These are phyloP conservation scores for Rhizoglyphus robini DNA, from an alignment of 1,140 invertebrate genomes.

Conservation along the genomic window DNA sequence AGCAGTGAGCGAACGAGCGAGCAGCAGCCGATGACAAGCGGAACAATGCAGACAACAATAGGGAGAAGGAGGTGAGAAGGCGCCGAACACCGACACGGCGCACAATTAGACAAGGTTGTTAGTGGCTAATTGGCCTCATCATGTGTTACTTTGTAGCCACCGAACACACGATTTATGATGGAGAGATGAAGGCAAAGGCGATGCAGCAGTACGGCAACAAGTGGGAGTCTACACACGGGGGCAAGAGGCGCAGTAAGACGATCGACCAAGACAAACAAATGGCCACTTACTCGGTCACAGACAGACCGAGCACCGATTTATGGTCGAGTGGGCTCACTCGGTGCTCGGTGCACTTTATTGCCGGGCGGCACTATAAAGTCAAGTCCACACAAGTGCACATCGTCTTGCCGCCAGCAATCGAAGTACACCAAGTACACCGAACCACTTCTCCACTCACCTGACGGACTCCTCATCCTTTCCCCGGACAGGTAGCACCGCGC, in stretches of 20 bases:
- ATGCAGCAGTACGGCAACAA: too few relatives aligned
- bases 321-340: too few relatives aligned
- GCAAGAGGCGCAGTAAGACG: too few relatives aligned
- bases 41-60: not conserved
- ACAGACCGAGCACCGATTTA: too few relatives aligned
- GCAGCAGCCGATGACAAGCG: not conserved
- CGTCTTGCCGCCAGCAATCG: not conserved
- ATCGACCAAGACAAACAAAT: not conserved
- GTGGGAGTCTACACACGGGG: too few relatives aligned
- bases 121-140: not conserved
- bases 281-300: not conserved
- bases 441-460: too few relatives aligned
- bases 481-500: too few relatives aligned
- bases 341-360: not conserved
- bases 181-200: too few relatives aligned
- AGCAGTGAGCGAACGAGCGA: not conserved
- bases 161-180: not conserved
- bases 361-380: not conserved
- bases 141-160: not conserved
- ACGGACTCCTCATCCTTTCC: too few relatives aligned
- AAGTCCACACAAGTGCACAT: not conserved
- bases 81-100: not conserved
- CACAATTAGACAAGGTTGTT: not conserved
- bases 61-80: not conserved
- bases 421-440: not conserved